Conservation (phyloP, 2,888 invertebrate genomes). For the Hirtodrosophila cameraria region DNA sequence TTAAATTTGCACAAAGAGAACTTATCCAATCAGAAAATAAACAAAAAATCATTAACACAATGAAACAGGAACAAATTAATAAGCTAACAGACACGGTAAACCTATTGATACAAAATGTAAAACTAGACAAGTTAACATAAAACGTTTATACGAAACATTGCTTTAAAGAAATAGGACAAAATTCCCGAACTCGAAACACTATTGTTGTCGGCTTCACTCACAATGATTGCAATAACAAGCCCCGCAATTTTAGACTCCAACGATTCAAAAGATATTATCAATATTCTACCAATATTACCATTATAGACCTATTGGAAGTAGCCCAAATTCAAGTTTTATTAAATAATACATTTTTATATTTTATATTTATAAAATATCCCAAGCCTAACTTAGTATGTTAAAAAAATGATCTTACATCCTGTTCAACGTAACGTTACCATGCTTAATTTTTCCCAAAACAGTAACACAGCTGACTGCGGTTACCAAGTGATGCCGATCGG, state of each 20-base stretch:
- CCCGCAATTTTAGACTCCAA: not conserved
- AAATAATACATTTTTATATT: slow-evolving; percentile 6
- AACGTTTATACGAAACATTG: not conserved
- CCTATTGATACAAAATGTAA: not conserved
- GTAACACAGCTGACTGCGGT: slow-evolving; percentile 3
- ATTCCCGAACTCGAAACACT: too few relatives aligned
- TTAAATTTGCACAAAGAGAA: not conserved
- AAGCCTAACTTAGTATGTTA: slow-evolving; percentile 36
- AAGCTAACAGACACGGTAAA: not conserved
- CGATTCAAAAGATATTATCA: slow-evolving; percentile 18
- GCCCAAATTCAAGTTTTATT: too few relatives aligned
- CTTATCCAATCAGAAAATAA: not conserved
- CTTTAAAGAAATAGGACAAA: not conserved
- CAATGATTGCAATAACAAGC: not conserved
- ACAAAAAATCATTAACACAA: slow-evolving; percentile 2
- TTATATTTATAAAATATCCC: slow-evolving; percentile 7
- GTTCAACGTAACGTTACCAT: slow-evolving; percentile 28
- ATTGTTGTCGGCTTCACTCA: too few relatives aligned
- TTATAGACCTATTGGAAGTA: slow-evolving; percentile 13
- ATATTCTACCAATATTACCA: slow-evolving; percentile 30
- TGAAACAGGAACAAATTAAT: slow-evolving; percentile 2
- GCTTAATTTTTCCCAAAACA: slow-evolving; percentile 3
- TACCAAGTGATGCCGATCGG: slow-evolving; percentile 1
- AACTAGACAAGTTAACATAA: not conserved
- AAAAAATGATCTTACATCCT: slow-evolving; percentile 23